These are phyloP conservation scores for Palaemon carinicauda DNA, from an alignment of 1,140 invertebrate genomes.

Conservation along the genomic window DNA sequence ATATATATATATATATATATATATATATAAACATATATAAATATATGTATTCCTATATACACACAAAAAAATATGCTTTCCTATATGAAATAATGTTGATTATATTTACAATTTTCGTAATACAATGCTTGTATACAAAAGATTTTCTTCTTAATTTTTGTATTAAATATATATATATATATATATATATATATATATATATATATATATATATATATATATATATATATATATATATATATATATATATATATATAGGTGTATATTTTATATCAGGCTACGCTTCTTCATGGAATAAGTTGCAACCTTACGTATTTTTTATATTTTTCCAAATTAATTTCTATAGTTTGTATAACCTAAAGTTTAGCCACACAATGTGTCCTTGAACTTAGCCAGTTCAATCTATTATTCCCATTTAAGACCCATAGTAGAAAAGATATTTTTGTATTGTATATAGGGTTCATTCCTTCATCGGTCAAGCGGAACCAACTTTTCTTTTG, in stretches of 20 bases:
- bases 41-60: not conserved
- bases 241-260: not conserved
- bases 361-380: not conserved
- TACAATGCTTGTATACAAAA: no score
- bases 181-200: not conserved
- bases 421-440: no score
- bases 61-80: not conserved
- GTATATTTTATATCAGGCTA: not conserved
- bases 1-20: constrained; percentile 1
- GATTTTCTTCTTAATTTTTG: no score
- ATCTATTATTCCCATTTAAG: no score
- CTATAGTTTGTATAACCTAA: not conserved
- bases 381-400: not conserved
- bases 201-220: not conserved
- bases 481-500: no score
- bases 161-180: not conserved
- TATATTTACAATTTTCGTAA: no score
- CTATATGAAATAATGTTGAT: no score
- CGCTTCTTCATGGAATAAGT: no score
- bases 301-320: no score
- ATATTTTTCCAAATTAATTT: not conserved
- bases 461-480: no score
- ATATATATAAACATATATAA: not conserved
- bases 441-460: no score
- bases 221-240: not conserved